Evolutionary conservation across 2,113 vertebrate species (phyloP), one percentile per base, ranked within the genome.

Genomic region (Ariopsis seemanni): DNA sequence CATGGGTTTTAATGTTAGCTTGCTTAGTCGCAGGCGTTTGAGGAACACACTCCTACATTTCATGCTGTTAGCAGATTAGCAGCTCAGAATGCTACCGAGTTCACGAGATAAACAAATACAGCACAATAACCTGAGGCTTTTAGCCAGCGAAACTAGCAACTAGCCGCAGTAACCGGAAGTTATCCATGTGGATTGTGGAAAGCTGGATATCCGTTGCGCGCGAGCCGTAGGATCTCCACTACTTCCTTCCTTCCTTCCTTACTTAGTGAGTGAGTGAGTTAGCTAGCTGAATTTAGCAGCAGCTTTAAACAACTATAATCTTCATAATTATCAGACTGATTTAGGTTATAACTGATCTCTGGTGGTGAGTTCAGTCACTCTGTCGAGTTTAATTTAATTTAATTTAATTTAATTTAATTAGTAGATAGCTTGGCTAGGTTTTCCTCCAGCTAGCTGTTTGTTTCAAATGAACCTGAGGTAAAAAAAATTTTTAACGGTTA

Each of bases 101-200:
- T 85, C 10, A 30, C 8, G 17, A 60, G 72, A 62, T 75, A 7
- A 75, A 30, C 42, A 20, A 30, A 75, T 62, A n/a, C n/a, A 80
- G 4, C 77, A 55, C 25, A 30, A 34, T 18, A 27, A 1, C 8
- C 30, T 7, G 18, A n/a, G 1, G 0, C 53, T 10, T 5, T 14
- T 12, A 22, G 12, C 5, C 11, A 48, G 71, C 2, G 17, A 60
- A 6, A 58, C 30, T 82, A 81, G 78, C n/a, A 58, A 58, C 53
- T 80, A 80, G 78, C 77, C 15, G n/a, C 78, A 58, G 53, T 20
- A 42, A 82, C 79, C 79, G 79, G 79, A 82, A 82, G 79, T 34
- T 62, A 42, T 82, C 79, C 79, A 82, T 82, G 79, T 82, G 78
- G 78, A 74, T 5, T 17, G 27, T 0, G 34, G 48, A 58, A 18